Conservation (phyloP, 1,140 invertebrate species). For the Leptinotarsa texana region DNA sequence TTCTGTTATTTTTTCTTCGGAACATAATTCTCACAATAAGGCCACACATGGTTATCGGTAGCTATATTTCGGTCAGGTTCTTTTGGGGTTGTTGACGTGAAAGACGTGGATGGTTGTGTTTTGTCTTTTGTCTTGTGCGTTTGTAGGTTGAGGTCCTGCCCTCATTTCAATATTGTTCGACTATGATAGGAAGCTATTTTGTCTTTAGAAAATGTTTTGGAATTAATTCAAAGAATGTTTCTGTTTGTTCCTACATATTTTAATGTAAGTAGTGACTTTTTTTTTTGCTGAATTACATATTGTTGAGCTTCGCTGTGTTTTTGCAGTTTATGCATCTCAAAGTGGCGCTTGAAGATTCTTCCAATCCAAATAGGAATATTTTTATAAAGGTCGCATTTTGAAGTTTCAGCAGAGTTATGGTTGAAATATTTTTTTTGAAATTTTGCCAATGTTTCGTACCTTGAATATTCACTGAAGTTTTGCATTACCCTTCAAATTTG, state of each 20-base stretch:
- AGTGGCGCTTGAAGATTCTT: conserved; percentile 24
- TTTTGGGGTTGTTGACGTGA: background rate
- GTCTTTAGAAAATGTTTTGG: background rate
- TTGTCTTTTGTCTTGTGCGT: background rate
- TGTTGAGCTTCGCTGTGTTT: conserved; percentile 20
- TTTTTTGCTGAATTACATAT: conserved; percentile 10
- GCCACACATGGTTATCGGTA: too few relatives aligned
- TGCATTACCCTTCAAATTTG: conserved; percentile 25
- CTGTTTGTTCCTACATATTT: background rate
- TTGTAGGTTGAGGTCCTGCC: background rate
- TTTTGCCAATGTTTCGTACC: conserved; percentile 28
- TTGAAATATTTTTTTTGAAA: conserved; percentile 28
- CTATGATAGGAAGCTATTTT: background rate
- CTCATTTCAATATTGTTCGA: background rate
- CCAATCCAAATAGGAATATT: conserved; percentile 24
- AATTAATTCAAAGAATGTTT: background rate
- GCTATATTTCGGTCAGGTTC: background rate
- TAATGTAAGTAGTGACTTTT: background rate
- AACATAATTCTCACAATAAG: too few relatives aligned
- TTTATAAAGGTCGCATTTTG: conserved; percentile 22
- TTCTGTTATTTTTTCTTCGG: too few relatives aligned
- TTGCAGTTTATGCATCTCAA: conserved; percentile 24
- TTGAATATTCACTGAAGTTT: conserved; percentile 33
- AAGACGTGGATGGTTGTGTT: background rate
- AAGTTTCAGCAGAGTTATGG: conserved; percentile 10